Evolutionary conservation across 2,113 vertebrate species (phyloP), one percentile per base, ranked within the genome.

Genomic region (Synchiropus splendidus): DNA sequence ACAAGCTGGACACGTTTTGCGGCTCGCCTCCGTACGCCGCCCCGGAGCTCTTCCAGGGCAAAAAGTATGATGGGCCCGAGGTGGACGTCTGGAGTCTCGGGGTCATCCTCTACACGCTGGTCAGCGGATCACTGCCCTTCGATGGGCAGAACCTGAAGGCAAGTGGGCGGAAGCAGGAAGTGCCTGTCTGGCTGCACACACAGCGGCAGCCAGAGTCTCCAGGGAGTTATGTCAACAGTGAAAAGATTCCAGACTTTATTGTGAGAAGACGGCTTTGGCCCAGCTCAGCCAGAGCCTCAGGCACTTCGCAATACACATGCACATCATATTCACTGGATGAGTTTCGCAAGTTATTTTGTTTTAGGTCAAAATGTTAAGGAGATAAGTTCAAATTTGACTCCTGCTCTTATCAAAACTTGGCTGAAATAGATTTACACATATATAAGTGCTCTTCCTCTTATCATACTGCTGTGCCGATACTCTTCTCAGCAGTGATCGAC

Each of bases 111-210:
- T 95, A 95, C 74, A 94, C 92, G 0, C 83, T 97, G 44, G 92
- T 97, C 84, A 92, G 90, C 40, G 92, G 92, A 32, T 94, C 92
- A 0, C 78, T 94, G 75, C 92, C 91, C 31, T 95, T 97, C 2
- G 91, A 97, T 0, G 92, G 92, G 10, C 92, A 95, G 53, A 95
- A 94, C 75, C 88, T 95, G 17, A 95, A 95, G 91, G 92, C 86
- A n/a, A 75, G 82, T 64, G 48, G 40, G 36, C 21, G 31, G 5
- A 16, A 18, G 31, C 10, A 18, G 43, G 12, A 21, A 33, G 16
- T 27, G 30, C 2, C 13, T 41, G 35, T 42, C 17, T 51, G 37
- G 37, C 1, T 31, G 33, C 1, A 18, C 14, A 6, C 5, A 34
- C 14, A 38, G 11, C 16, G 37, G n/a, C 31, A 1, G 9, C 9